A percentile compares a stretch with the other conserved stretches of the same genome.
These are phyloP conservation scores for Sphyrna mokarran DNA, from an alignment of 2,113 vertebrate species.

Conservation along the genomic window DNA sequence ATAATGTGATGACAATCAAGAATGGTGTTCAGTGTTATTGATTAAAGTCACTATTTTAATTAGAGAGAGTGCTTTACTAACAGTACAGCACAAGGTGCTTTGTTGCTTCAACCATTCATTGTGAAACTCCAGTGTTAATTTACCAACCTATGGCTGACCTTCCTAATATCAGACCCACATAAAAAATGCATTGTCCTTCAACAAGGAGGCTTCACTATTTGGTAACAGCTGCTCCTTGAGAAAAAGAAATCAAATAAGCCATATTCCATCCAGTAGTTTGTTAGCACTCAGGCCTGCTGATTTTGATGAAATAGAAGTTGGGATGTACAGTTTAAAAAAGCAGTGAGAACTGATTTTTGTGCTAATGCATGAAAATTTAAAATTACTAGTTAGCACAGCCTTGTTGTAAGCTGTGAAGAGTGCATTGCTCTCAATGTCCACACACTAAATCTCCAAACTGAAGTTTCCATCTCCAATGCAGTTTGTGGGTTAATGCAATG, in stretches of 20 bases:
- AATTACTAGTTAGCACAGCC: background rate
- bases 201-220: no score
- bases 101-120: background rate
- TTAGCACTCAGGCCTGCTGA: background rate
- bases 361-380: background rate
- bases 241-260: background rate
- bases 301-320: no score
- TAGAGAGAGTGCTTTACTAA: background rate
- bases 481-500: background rate
- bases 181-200: background rate
- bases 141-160: background rate
- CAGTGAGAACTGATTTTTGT: background rate
- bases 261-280: background rate
- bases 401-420: background rate
- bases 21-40: background rate
- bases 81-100: background rate
- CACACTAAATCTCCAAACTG: background rate
- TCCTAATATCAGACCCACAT: background rate
- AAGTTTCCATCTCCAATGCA: background rate
- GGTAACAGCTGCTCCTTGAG: background rate
- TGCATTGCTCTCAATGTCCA: background rate
- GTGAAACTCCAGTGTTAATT: background rate
- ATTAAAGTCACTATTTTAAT: conserved; percentile 1
- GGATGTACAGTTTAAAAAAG: background rate
- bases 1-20: background rate